Evolutionary conservation across 1,140 invertebrate genomes (phyloP), one percentile per base, ranked within the genome.

Genomic region (Drosophila lacteicornis): DNA sequence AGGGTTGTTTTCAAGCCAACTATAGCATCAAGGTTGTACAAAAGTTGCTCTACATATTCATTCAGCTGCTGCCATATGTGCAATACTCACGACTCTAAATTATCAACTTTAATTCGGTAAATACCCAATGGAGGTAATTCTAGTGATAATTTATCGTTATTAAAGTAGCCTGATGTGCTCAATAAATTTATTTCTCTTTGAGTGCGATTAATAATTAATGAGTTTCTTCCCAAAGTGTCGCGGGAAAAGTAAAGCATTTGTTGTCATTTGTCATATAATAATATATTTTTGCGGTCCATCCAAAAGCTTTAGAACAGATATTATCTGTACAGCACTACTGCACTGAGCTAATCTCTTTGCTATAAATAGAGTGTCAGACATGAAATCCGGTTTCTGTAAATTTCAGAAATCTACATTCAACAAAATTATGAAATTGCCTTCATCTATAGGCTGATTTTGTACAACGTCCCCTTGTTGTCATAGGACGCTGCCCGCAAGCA

Each of bases 351-450:
- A 25, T 53, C 71, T 33, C 0, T 63, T 15, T 47, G 75, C 49
- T 13, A 86, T 30, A 79, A 81, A 91, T 4, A 46, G 45, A 19
- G 75, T 81, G 47, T 92, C 83, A 25, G 79, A 73, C 9, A 65
- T 60, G 2, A 55, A 22, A 22, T 80, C 76, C 7, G 80, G 58
- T 19, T 70, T 58, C 17, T 80, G 75, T 56, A 94, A 94, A 82
- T 93, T 94, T 92, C 96, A 97, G 67, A 97, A 93, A 93, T 98
- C 97, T 58, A 97, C 97, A 94, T 98, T 98, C 95, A 96, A 98
- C 13, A 97, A 84, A 43, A 98, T 91, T 63, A 95, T 82, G 81
- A 95, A 95, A 30, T 95, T 94, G 46, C 92, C 76, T 4, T 82
- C 71, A 91, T 95, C 93, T 27, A 93, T 56, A 5, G 96, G 96